Base-by-base conservation (phyloP, 2,888 invertebrate genomes). In the Drosophila eohydei region DNA sequence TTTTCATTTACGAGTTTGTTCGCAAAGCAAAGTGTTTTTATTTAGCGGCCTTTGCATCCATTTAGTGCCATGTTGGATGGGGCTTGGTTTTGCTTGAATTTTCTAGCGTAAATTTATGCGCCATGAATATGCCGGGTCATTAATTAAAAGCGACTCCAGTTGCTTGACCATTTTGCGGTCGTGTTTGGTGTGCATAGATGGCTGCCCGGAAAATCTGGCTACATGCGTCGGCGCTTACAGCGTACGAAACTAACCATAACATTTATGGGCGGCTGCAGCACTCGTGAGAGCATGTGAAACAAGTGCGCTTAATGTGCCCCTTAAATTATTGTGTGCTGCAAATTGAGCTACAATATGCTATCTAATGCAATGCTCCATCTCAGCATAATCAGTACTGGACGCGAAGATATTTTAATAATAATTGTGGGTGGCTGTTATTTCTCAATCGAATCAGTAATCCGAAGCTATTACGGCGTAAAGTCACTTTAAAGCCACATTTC, bases 121-220 rank as follows among this genome's bases (percentile, higher is more conserved):
- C 65, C 69, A 78, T 84, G 72, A 84, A 84, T 81, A 60, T 73
- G 85, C 55, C 60, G 44, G 57, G 66, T 75, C 78, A 88, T 88
- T 86, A 89, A 86, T 86, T 86, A 89, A 89, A 88, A 73, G 69
- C 80, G 74, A 81, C 79, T 54, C 73, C 79, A 81, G 54, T 65
- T 65, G 73, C 80, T 74, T 21, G 78, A 63, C 71, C 66, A 76
- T 80, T 66, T 62, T 83, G 87, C 9, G 89, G 89, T 69, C 44
- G 57, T 56, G 64, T 74, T 74, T 74, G 70, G 61, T 67, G 80
- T 75, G 48, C 51, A 56, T 28, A n/a, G 44, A 16, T 54, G 60
- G 56, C 14, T 12, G 14, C 43, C 58, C 41, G 9, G n/a, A 6
- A 36, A 11, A 44, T 28, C 40, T 34, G 36, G 21, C 32, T 16